phyloP scores from a whole-genome alignment of 2,113 vertebrate species.

The Protomyctophum bolini region DNA sequence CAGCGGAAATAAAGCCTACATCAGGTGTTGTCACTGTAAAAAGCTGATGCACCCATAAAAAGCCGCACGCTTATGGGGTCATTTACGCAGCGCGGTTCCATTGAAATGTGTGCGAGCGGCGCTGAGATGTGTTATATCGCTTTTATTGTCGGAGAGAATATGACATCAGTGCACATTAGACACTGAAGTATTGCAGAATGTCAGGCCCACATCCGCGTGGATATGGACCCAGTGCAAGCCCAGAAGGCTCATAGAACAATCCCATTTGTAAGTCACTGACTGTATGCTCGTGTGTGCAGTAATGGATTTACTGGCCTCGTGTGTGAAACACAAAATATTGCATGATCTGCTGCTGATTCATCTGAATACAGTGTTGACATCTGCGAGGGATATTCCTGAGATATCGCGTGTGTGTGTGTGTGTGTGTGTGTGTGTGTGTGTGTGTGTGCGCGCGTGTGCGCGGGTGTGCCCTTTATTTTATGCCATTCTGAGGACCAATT shows the following conservation, averaged over 20 bases:
- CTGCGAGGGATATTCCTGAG: slow-evolving; percentile 12
- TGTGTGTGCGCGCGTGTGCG: background rate
- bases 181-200: slow-evolving; percentile 10
- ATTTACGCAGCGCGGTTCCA: background rate
- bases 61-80: background rate
- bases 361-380: slow-evolving; percentile 25
- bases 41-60: slow-evolving; percentile 34
- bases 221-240: slow-evolving; percentile 1
- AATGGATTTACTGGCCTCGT: slow-evolving; percentile 2
- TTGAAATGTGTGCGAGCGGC: slow-evolving; percentile 25
- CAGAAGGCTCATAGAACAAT: slow-evolving; percentile 9
- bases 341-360: slow-evolving; percentile 7
- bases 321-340: slow-evolving; percentile 31
- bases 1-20: slow-evolving; percentile 30
- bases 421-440: background rate
- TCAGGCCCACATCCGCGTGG: background rate
- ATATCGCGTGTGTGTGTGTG: background rate
- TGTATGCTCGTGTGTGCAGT: slow-evolving; percentile 16
- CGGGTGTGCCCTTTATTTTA: too few relatives aligned
- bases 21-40: slow-evolving; percentile 30
- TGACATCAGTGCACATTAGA: slow-evolving; percentile 30
- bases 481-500: too few relatives aligned
- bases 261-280: background rate
- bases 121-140: slow-evolving; percentile 10
- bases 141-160: slow-evolving; percentile 17